Evolutionary conservation across 1,140 invertebrate species (phyloP), one percentile per base, ranked within the genome.

Genomic region (Paralvinella palmiformis): DNA sequence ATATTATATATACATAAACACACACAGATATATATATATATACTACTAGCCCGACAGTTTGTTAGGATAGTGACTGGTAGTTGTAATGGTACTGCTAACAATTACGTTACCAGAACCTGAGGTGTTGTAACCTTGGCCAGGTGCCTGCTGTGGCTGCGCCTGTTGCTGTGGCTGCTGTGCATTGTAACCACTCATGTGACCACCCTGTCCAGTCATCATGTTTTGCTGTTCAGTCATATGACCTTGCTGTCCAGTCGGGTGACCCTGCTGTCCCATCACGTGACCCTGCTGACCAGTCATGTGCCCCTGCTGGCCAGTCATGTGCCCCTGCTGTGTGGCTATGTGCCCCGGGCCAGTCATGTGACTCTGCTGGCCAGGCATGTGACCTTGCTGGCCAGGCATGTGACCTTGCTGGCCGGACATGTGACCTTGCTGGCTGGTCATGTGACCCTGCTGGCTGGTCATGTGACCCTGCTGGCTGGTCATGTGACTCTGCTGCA

Each of bases 261-360:
- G 48, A 52, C 48, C 20, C n/a, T 22, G 17, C 20, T 29, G 24
- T 22, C 48, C 17, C 48, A 52, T 52, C 17, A n/a, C n/a, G n/a
- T 52, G 48, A 52, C 48, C 48, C 20, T 22, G 48, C 2, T n/a
- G n/a, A n/a, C 48, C 48, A 52, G 24, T 52, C 48, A 52, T 52
- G 1, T 52, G 48, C 10, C 48, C 20, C 15, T 22, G 48, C 10
- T 29, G n/a, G 10, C 13, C 48, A 52, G 24, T 52, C 48, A 52
- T 52, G 24, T 52, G 48, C 48, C 24, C 31, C 10, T 52, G 48
- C 24, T 22, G 31, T 27, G 24, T 52, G 20, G 48, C 48, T 29
- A 52, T 52, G 24, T 52, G 48, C 7, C 48, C 48, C 1, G 48
- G 48, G 48, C 48, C 48, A 52, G 24, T 52, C 48, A 52, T 44